phyloP scores from a whole-genome alignment of 2,797 vertebrate genomes.

The Pseudochirops corinnae region DNA sequence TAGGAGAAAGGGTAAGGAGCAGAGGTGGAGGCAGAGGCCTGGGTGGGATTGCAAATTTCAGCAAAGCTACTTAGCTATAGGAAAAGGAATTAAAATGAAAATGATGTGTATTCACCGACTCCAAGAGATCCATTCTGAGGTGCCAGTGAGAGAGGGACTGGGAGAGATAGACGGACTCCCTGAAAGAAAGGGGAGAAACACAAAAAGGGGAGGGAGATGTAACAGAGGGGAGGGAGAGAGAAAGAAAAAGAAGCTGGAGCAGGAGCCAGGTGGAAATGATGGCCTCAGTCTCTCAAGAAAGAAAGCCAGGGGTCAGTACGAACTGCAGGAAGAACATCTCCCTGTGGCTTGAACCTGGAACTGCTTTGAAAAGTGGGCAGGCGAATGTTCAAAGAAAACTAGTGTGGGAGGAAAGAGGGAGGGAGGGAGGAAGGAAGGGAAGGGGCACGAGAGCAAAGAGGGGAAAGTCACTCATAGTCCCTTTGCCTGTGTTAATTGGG shows the following conservation, averaged over 20 bases:
- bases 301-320: not conserved
- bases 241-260: not conserved
- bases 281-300: not conserved
- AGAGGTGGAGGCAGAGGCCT: slow-evolving; percentile 5
- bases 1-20: slow-evolving; percentile 12
- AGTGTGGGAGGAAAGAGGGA: not conserved
- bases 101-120: not conserved
- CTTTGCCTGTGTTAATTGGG: slow-evolving; percentile 3
- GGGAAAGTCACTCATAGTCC: not conserved
- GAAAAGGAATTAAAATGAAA: not conserved
- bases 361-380: slow-evolving; percentile 6
- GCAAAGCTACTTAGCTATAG: not conserved
- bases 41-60: not conserved
- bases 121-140: not conserved
- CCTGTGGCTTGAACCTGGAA: not conserved
- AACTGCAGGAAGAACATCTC: not conserved
- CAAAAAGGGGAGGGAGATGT: not conserved
- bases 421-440: not conserved
- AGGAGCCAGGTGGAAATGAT: not conserved
- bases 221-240: not conserved
- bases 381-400: not conserved
- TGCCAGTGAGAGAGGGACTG: not conserved
- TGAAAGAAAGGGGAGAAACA: slow-evolving; percentile 21
- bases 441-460: not conserved
- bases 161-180: not conserved